A percentile compares a stretch with the other conserved stretches of the same genome.
These are phyloP conservation scores for Parotocinclus haroldoi DNA, from an alignment of 2,797 vertebrate species.

Conservation along the genomic window DNA sequence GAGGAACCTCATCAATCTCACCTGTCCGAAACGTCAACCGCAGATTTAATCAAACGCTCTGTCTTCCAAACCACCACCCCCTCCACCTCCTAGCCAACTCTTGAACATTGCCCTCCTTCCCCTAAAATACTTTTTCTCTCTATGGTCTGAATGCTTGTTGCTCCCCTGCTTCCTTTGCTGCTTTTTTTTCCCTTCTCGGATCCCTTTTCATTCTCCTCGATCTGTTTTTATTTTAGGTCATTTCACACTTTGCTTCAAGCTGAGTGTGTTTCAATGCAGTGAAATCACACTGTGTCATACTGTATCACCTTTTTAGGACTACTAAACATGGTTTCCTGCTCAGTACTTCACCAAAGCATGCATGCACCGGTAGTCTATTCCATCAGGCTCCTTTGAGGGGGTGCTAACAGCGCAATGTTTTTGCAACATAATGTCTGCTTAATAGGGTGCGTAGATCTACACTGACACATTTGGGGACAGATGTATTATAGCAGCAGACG, in stretches of 20 bases:
- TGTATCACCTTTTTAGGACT: constrained; percentile 42
- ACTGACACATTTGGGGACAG: constrained; percentile 48
- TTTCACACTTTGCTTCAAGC: constrained; percentile 65
- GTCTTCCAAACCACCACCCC: constrained; percentile 64
- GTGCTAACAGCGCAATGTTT: constrained; percentile 31
- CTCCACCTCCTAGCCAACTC: constrained; percentile 22
- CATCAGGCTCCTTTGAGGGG: constrained; percentile 23
- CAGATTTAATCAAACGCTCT: constrained; percentile 84
- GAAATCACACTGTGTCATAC: constrained; percentile 42
- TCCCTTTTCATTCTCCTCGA: constrained; percentile 26
- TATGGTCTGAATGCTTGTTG: constrained; percentile 28
- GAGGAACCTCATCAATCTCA: constrained; percentile 99
- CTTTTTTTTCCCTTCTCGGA: constrained; percentile 14
- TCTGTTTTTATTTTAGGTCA: constrained; percentile 57
- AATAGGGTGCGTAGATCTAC: constrained; percentile 57
- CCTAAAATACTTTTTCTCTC: constrained; percentile 42
- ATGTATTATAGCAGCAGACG: constrained; percentile 13
- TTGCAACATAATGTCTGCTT: constrained; percentile 63
- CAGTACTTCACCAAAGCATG: constrained; percentile 55
- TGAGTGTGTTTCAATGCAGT: constrained; percentile 51
- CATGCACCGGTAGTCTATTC: constrained; percentile 51
- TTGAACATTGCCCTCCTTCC: constrained; percentile 42
- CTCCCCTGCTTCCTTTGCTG: constrained; percentile 15
- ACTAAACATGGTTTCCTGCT: constrained; percentile 56
- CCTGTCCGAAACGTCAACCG: constrained; percentile 84